phyloP scores from a whole-genome alignment of 1,140 invertebrate species.

The Cotesia vestalis region DNA sequence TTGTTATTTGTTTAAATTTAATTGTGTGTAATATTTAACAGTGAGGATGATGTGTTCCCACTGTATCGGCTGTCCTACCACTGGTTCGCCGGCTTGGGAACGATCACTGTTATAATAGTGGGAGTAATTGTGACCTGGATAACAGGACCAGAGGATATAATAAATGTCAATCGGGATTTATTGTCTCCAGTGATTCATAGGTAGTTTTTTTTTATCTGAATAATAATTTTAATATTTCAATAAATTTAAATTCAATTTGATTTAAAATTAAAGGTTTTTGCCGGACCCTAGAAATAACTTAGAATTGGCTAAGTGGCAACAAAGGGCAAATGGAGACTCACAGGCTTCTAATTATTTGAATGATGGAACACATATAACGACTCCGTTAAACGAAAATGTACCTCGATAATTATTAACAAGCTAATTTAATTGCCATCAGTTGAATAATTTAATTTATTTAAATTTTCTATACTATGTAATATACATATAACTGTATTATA shows the following conservation, averaged over 20 bases:
- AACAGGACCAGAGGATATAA: conserved; percentile 71
- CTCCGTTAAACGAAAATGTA: background rate
- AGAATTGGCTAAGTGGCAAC: conserved; percentile 23
- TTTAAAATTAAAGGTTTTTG: conserved; percentile 28
- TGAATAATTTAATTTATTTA: background rate
- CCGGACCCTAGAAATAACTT: conserved; percentile 28
- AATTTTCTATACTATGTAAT: background rate
- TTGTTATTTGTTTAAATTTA: conserved; percentile 5
- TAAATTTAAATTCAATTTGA: background rate
- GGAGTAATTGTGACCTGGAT: conserved; percentile 74
- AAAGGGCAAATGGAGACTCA: conserved; percentile 16
- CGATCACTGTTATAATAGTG: conserved; percentile 70
- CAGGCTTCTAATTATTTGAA: conserved; percentile 20
- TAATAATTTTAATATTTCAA: background rate
- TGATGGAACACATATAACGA: background rate
- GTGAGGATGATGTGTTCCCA: conserved; percentile 70
- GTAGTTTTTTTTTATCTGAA: conserved; percentile 42
- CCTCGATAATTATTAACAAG: background rate
- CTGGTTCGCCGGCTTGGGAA: conserved; percentile 79
- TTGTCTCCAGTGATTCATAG: conserved; percentile 71
- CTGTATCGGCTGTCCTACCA: conserved; percentile 78
- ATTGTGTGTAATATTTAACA: conserved; percentile 41
- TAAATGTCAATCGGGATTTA: conserved; percentile 69
- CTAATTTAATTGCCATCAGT: too few relatives aligned
- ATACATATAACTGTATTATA: too few relatives aligned